Evolutionary conservation across 2,113 vertebrate species (phyloP).

Genomic region (Helogale parvula): DNA sequence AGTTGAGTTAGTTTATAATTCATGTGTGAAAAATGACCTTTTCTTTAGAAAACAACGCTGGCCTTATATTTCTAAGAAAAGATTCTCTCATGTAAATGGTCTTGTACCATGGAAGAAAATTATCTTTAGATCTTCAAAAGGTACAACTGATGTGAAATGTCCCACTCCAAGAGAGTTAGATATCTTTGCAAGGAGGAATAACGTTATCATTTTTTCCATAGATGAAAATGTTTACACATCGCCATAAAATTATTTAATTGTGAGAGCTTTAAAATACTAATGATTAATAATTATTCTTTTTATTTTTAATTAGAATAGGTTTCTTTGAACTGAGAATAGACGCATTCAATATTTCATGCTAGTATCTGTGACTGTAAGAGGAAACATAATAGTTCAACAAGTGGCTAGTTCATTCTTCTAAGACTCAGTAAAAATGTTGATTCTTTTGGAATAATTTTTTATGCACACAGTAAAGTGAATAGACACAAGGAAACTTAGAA

Average conservation of each 20-base stretch:
- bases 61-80: neutral
- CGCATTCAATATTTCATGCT: neutral
- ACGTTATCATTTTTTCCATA: neutral
- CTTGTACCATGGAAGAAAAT: conserved; percentile 20
- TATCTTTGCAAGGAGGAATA: neutral
- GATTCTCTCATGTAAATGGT: neutral
- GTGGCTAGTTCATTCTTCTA: neutral
- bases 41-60: conserved; percentile 44
- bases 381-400: neutral
- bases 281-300: neutral
- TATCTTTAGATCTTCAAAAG: conserved; percentile 1
- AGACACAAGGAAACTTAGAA: neutral
- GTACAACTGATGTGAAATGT: neutral
- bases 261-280: neutral
- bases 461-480: neutral
- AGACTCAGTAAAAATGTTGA: neutral
- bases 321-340: neutral
- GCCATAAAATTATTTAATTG: neutral
- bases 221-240: neutral
- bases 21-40: conserved; percentile 39
- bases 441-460: neutral
- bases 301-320: neutral
- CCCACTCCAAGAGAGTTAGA: neutral
- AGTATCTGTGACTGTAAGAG: neutral
- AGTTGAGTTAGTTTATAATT: conserved; percentile 55